These are phyloP conservation scores for Jordanella pulchra DNA, from an alignment of 2,797 vertebrate genomes.

Conservation along the genomic window DNA sequence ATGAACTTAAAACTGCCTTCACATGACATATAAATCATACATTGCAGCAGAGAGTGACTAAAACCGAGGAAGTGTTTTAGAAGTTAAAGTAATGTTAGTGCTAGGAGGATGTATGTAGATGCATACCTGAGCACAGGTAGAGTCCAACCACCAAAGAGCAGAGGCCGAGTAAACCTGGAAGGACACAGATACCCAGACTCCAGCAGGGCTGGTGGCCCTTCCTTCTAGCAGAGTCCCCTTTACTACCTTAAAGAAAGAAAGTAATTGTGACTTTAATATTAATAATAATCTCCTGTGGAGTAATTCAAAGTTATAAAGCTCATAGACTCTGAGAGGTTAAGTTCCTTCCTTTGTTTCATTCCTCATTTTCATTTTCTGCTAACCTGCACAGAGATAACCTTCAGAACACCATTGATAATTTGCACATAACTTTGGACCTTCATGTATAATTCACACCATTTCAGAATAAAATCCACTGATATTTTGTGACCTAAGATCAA, in stretches of 20 bases:
- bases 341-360: not conserved
- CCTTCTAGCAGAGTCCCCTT: rapidly evolving
- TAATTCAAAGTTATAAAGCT: not conserved
- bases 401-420: not conserved
- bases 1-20: not conserved
- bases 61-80: not conserved
- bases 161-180: constrained; percentile 18
- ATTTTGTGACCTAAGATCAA: too few species aligned
- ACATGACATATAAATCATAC: not conserved
- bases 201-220: constrained; percentile 21
- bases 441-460: not conserved
- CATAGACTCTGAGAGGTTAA: not conserved
- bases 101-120: not conserved
- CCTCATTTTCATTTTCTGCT: not conserved
- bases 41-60: not conserved
- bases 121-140: constrained; percentile 46
- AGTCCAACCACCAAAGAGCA: not conserved
- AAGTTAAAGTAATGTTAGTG: not conserved
- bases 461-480: not conserved
- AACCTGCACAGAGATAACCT: not conserved
- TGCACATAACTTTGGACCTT: not conserved
- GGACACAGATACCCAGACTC: constrained; percentile 33
- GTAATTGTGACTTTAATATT: not conserved
- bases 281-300: not conserved
- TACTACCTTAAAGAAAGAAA: constrained; percentile 6